These are phyloP conservation scores for Eristalinus aeneus DNA, from an alignment of 2,888 invertebrate genomes.

Conservation along the genomic window DNA sequence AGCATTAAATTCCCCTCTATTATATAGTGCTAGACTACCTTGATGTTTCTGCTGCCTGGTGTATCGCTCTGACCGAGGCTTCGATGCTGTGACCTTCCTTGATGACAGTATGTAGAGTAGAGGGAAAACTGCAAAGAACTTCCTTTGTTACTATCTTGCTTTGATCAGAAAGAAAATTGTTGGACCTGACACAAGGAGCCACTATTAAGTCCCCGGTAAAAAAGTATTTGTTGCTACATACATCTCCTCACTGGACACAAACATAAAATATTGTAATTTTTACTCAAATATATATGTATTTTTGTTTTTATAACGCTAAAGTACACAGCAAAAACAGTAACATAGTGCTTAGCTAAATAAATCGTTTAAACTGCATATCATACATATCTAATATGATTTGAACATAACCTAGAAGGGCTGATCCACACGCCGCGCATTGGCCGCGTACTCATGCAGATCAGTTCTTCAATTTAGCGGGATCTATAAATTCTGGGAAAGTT, in stretches of 20 bases:
- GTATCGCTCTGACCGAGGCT: no score
- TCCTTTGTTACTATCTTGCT: no score
- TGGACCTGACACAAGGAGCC: no score
- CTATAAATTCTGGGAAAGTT: neutral
- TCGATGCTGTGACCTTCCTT: no score
- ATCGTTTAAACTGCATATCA: conserved; percentile 14
- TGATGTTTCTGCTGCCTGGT: no score
- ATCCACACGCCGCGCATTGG: neutral
- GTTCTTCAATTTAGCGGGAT: neutral
- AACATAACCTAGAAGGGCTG: conserved; percentile 8
- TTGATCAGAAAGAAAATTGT: no score
- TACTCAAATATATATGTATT: conserved; percentile 51
- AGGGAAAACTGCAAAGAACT: no score
- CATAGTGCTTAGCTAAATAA: conserved; percentile 28
- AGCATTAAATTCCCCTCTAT: no score
- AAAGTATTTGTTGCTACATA: no score
- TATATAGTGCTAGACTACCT: no score
- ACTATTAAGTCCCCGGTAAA: no score
- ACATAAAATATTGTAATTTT: conserved; percentile 31
- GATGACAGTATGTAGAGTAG: no score
- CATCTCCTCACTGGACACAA: neutral
- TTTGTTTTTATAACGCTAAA: conserved; percentile 17
- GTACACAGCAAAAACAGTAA: conserved; percentile 46
- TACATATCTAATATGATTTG: neutral
- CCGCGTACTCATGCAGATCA: neutral